Percentiles rank a stretch among this genome's conserved stretches.
These are phyloP conservation scores for Malurus melanocephalus DNA, from an alignment of 2,113 vertebrate genomes.

Conservation along the genomic window DNA sequence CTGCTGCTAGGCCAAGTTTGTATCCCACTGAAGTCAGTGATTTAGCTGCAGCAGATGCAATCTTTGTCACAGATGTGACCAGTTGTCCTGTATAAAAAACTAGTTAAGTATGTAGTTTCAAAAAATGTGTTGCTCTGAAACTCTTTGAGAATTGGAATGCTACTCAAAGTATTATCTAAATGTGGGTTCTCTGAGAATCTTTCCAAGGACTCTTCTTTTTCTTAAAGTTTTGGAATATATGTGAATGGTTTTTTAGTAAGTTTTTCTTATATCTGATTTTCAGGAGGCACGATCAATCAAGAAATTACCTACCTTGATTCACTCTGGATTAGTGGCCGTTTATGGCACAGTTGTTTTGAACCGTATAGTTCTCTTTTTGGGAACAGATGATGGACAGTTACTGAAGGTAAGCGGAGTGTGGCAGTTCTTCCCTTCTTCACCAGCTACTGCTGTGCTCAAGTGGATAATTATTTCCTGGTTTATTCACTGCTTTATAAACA, in stretches of 20 bases:
- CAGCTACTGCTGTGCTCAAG: neutral
- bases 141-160: neutral
- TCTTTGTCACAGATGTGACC: neutral
- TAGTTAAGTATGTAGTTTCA: neutral
- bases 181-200: neutral
- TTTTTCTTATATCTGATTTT: conserved; percentile 55
- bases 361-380: conserved; percentile 83
- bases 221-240: neutral
- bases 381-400: conserved; percentile 84
- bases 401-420: conserved; percentile 79
- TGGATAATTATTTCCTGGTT: neutral
- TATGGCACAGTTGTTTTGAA: conserved; percentile 77
- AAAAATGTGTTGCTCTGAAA: neutral
- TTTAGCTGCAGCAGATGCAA: neutral
- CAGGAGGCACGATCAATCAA: conserved; percentile 57
- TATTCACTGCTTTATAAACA: neutral
- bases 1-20: neutral
- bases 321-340: conserved; percentile 81
- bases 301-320: conserved; percentile 68
- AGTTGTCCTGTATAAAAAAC: neutral
- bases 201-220: neutral
- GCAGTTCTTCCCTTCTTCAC: neutral
- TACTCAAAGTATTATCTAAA: neutral
- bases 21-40: neutral
- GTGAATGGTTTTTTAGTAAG: conserved; percentile 3